phyloP scores from a whole-genome alignment of 2,888 invertebrate species.

The Didymodactylos carnosus region DNA sequence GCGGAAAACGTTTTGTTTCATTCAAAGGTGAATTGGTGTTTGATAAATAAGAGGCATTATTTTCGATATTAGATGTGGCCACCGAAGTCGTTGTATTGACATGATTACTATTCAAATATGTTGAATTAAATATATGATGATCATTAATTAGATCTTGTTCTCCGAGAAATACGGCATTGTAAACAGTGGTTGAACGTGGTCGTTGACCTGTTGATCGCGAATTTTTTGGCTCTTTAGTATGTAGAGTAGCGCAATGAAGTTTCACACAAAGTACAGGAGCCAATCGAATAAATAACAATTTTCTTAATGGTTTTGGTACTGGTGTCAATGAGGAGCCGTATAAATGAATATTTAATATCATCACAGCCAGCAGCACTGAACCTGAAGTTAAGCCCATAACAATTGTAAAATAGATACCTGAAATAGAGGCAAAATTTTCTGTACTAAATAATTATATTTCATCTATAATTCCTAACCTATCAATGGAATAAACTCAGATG shows the following conservation, averaged over 20 bases:
- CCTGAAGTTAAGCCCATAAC: constrained; percentile 42
- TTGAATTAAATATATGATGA: background rate
- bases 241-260: background rate
- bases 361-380: constrained; percentile 40
- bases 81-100: background rate
- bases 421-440: constrained; percentile 19
- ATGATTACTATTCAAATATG: background rate
- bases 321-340: constrained; percentile 17
- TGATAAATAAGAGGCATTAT: too few species aligned
- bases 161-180: background rate
- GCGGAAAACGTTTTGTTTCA: too few species aligned
- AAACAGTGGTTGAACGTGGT: background rate
- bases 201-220: background rate
- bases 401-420: constrained; percentile 41
- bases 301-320: background rate
- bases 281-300: background rate
- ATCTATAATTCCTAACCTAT: constrained; percentile 33
- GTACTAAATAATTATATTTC: background rate
- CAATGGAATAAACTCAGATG: constrained; percentile 41
- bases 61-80: background rate
- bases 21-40: too few species aligned
- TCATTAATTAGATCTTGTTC: background rate
- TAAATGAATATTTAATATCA: constrained; percentile 42
- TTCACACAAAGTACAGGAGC: background rate
- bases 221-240: background rate